phyloP scores from a whole-genome alignment of 2,797 vertebrate genomes.

The Chromis chromis region DNA sequence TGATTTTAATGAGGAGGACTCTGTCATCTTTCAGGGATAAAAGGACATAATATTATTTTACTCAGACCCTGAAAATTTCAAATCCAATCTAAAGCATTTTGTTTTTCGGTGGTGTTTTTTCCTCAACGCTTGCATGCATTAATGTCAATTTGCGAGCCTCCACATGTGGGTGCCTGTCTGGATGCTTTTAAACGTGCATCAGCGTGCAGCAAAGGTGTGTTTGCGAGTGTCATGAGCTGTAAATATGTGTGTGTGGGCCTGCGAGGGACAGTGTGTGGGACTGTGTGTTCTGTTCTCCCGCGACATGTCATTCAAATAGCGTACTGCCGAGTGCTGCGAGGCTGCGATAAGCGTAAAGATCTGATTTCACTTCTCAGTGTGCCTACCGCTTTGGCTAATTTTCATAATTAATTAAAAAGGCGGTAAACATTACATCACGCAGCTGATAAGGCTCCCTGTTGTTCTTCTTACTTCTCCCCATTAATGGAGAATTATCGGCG shows the following conservation, averaged over 20 bases:
- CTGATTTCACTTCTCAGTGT: conserved; percentile 79
- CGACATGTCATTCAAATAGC: conserved; percentile 73
- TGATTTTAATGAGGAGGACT: conserved; percentile 62
- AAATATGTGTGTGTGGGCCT: conserved; percentile 25
- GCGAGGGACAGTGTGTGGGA: conserved; percentile 34
- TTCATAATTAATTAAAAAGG: conserved; percentile 85
- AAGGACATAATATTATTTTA: conserved; percentile 59
- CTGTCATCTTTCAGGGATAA: conserved; percentile 56
- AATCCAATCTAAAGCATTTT: conserved; percentile 48
- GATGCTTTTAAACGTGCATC: conserved; percentile 18
- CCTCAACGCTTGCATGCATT: conserved; percentile 48
- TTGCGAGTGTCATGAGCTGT: conserved; percentile 3
- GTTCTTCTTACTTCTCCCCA: conserved; percentile 68
- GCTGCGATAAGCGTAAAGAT: conserved; percentile 81
- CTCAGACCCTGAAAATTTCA: conserved; percentile 27
- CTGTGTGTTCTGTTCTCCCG: conserved; percentile 20
- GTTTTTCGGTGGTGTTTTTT: conserved; percentile 21
- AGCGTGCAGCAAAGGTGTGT: neutral
- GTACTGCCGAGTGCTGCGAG: conserved; percentile 65
- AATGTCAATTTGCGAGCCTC: conserved; percentile 33
- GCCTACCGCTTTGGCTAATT: conserved; percentile 76
- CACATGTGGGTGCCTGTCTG: neutral
- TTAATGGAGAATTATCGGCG: conserved; percentile 72
- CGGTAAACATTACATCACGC: conserved; percentile 81
- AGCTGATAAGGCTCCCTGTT: conserved; percentile 78